phyloP scores from a whole-genome alignment of 2,797 vertebrate genomes.

The Takifugu rubripes region DNA sequence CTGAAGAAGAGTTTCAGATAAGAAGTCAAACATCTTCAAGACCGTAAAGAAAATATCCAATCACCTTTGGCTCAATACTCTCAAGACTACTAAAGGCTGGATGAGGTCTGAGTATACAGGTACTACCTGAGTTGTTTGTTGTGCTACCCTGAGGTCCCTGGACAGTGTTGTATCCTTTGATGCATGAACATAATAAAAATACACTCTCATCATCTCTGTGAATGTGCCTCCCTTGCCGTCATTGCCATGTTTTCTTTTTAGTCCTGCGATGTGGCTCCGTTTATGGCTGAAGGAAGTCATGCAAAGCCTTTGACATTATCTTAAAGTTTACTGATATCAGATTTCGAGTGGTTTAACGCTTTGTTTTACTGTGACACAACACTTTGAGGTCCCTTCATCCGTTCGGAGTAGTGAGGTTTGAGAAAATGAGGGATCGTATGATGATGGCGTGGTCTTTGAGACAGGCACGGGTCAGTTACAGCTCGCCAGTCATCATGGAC shows the following conservation, averaged over 20 bases:
- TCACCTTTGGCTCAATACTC: too few species aligned
- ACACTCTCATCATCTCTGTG: constrained; percentile 42
- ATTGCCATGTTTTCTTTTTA: constrained; percentile 7
- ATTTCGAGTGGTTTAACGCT: background rate
- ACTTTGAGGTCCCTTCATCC: constrained; percentile 35
- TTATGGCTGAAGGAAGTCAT: too few species aligned
- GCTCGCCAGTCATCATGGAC: constrained; percentile 51
- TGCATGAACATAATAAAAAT: constrained; percentile 28
- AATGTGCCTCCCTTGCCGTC: constrained; percentile 37
- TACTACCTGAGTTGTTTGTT: too few species aligned
- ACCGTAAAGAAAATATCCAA: too few species aligned
- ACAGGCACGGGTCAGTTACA: constrained; percentile 46
- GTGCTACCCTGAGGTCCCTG: constrained; percentile 5
- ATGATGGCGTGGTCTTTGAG: background rate
- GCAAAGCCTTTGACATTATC: too few species aligned
- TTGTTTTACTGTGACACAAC: constrained; percentile 22
- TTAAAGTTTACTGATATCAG: background rate
- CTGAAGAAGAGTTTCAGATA: too few species aligned
- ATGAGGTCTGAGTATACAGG: too few species aligned
- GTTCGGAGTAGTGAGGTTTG: background rate
- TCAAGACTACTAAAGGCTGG: too few species aligned
- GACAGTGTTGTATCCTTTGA: constrained; percentile 38
- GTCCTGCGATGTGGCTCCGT: background rate
- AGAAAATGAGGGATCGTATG: constrained; percentile 43
- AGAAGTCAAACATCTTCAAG: too few species aligned